Evolutionary conservation across 2,888 invertebrate species (phyloP).

Genomic region (Pristionchus arcanus): DNA sequence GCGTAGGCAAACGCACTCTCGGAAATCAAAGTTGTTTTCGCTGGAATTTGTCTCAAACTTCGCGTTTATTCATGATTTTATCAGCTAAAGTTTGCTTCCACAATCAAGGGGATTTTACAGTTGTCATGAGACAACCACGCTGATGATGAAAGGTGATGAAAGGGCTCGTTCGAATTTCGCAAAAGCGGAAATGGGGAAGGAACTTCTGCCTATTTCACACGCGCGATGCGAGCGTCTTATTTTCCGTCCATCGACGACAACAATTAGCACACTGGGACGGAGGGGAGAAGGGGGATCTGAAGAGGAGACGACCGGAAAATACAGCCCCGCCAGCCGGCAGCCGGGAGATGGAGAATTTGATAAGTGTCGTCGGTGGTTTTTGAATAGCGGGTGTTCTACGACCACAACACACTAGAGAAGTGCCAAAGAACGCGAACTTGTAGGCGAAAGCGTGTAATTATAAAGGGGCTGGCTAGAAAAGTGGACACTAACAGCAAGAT

Average conservation of each 20-base stretch:
- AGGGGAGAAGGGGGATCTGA: not conserved
- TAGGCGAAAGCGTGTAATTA: not conserved
- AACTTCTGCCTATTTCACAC: not conserved
- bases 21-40: not conserved
- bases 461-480: not conserved
- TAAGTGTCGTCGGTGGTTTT: not conserved
- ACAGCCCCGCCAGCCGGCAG: not conserved
- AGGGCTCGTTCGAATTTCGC: not conserved
- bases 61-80: not conserved
- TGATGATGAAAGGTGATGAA: too few species aligned
- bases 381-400: not conserved
- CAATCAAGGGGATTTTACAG: too few species aligned
- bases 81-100: too few species aligned
- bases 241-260: not conserved
- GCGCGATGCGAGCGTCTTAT: not conserved
- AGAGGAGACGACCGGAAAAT: constrained; percentile 25
- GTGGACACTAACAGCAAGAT: too few species aligned
- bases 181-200: not conserved
- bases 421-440: not conserved
- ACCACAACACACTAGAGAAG: not conserved
- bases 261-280: not conserved
- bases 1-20: not conserved
- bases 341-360: not conserved
- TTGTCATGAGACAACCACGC: too few species aligned
- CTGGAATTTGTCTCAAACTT: not conserved